phyloP scores from a whole-genome alignment of 2,797 vertebrate species.

The Choloepus didactylus region DNA sequence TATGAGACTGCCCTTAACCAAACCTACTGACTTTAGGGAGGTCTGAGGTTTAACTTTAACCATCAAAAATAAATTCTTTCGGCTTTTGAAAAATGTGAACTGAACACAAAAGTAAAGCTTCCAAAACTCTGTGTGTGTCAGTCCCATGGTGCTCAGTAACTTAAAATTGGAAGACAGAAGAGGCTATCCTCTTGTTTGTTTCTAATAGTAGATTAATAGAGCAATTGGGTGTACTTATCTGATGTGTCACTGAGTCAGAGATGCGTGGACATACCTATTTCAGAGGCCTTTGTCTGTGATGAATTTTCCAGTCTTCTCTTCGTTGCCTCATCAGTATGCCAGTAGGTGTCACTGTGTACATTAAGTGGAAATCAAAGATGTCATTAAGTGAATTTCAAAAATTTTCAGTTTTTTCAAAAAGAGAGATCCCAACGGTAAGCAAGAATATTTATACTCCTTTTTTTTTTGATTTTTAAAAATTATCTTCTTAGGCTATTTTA shows the following conservation, averaged over 20 bases:
- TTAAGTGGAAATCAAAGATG: constrained; percentile 81
- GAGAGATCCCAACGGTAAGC: not conserved
- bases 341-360: constrained; percentile 89
- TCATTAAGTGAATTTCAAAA: constrained; percentile 79
- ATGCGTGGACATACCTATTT: rapidly evolving
- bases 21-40: constrained; percentile 22
- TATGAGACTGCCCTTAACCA: constrained; percentile 19
- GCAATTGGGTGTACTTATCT: not conserved
- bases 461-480: not conserved
- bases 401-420: constrained; percentile 64
- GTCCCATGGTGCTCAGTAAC: not conserved
- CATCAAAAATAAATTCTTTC: constrained; percentile 2
- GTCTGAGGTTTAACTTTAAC: constrained; percentile 56
- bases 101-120: not conserved
- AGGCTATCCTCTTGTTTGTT: not conserved
- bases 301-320: constrained; percentile 37
- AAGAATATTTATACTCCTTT: not conserved
- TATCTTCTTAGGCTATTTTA: not conserved
- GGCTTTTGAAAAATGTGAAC: constrained; percentile 23
- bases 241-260: not conserved
- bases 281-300: not conserved
- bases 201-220: not conserved
- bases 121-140: not conserved
- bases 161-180: not conserved
- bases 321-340: constrained; percentile 71